phyloP scores from a whole-genome alignment of 1,140 invertebrate species.

The Pinna nobilis region DNA sequence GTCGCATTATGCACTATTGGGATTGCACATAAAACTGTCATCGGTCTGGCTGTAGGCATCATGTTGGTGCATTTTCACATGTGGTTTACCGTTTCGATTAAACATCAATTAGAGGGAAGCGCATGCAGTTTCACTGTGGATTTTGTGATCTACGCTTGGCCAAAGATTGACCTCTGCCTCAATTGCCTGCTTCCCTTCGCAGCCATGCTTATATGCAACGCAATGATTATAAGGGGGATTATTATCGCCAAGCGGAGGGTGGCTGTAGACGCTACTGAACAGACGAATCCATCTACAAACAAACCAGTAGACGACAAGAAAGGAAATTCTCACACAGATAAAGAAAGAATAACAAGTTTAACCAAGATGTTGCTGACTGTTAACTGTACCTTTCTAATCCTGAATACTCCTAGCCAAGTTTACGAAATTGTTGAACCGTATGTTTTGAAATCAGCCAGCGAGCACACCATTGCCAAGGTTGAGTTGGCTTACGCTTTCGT shows the following conservation, averaged over 20 bases:
- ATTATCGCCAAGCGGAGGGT: constrained; percentile 4
- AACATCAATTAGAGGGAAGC: constrained; percentile 16
- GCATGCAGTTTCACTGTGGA: background rate
- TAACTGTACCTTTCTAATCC: constrained; percentile 57
- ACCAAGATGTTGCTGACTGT: constrained; percentile 63
- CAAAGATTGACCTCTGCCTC: constrained; percentile 67
- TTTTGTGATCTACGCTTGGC: constrained; percentile 56
- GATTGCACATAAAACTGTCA: constrained; percentile 34
- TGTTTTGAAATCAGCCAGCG: background rate
- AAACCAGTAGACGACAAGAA: background rate
- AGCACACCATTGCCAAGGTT: constrained; percentile 28
- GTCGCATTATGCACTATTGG: constrained; percentile 45
- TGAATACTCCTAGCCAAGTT: constrained; percentile 58
- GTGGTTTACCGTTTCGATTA: constrained; percentile 51
- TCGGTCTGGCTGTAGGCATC: constrained; percentile 28
- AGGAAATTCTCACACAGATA: background rate
- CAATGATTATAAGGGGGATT: constrained; percentile 54
- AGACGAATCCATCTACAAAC: background rate
- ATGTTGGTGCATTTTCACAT: constrained; percentile 59
- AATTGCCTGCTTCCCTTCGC: constrained; percentile 65
- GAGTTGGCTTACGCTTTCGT: constrained; percentile 41
- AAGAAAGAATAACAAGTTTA: constrained; percentile 42
- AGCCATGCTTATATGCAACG: constrained; percentile 60
- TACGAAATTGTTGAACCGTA: constrained; percentile 59
- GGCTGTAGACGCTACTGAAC: background rate